phyloP scores from a whole-genome alignment of 2,113 vertebrate genomes.

The Acrocephalus kingi region DNA sequence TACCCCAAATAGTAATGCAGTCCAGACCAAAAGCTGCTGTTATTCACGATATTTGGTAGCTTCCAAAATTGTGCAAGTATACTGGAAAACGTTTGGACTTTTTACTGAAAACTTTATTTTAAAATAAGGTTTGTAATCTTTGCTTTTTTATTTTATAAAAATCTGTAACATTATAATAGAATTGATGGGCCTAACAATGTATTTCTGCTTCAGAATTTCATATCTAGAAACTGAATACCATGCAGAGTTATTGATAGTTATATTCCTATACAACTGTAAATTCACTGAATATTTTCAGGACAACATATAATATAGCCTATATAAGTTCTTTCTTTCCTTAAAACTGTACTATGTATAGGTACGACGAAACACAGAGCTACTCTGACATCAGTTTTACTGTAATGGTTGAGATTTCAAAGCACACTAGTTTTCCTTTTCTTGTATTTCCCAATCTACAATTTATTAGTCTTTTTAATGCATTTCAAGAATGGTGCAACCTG shows the following conservation, averaged over 20 bases:
- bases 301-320: background rate
- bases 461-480: background rate
- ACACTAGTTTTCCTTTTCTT: background rate
- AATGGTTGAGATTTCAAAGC: background rate
- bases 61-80: background rate
- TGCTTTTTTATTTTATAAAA: background rate
- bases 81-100: background rate
- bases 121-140: background rate
- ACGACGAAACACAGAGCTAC: fast-evolving
- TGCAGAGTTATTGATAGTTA: background rate
- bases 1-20: background rate
- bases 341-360: background rate
- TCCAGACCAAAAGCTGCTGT: background rate
- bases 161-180: background rate
- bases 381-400: background rate
- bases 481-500: background rate
- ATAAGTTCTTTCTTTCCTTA: background rate
- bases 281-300: background rate
- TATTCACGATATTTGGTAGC: background rate
- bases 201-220: background rate
- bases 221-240: background rate
- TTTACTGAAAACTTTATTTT: background rate
- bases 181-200: background rate
- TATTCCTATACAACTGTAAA: background rate
- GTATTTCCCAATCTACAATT: background rate